Percentiles rank a stretch among this genome's conserved stretches.
Conservation (phyloP, 2,797 vertebrate genomes). For the Corythornis leucogaster region DNA sequence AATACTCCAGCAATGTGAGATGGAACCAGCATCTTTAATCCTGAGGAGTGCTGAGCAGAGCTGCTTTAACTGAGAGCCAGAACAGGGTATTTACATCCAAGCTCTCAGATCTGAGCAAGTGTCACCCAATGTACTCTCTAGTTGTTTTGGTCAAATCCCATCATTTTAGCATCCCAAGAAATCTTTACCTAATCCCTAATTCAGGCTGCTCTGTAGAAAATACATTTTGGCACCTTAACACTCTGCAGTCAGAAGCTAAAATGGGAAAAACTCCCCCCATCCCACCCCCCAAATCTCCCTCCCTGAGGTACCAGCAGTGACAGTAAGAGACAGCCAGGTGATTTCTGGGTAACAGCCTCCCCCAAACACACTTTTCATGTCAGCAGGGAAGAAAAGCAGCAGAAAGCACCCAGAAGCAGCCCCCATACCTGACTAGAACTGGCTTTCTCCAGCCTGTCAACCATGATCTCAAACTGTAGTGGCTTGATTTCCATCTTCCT, state of each 20-base stretch:
- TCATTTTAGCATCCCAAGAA: background rate
- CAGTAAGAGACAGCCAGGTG: background rate
- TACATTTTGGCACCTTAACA: background rate
- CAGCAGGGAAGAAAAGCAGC: background rate
- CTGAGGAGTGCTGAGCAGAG: background rate
- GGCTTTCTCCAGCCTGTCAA: slow-evolving; percentile 93
- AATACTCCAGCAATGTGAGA: background rate
- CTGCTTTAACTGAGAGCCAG: background rate
- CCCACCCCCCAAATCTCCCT: background rate
- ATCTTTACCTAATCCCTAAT: background rate
- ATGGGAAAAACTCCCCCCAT: background rate
- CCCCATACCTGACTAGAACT: slow-evolving; percentile 90
- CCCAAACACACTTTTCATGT: background rate
- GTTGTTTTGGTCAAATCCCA: background rate
- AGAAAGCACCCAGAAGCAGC: background rate
- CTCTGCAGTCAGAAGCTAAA: background rate
- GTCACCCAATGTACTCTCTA: background rate
- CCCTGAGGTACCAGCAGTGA: background rate
- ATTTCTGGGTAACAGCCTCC: background rate
- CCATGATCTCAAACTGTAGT: slow-evolving; percentile 94
- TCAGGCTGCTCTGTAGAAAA: background rate
- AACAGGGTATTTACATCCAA: background rate
- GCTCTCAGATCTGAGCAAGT: background rate
- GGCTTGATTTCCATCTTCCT: slow-evolving; percentile 94
- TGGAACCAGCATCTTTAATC: background rate